Evolutionary conservation across 2,888 invertebrate species (phyloP).

Genomic region (Cerastis rubricosa): DNA sequence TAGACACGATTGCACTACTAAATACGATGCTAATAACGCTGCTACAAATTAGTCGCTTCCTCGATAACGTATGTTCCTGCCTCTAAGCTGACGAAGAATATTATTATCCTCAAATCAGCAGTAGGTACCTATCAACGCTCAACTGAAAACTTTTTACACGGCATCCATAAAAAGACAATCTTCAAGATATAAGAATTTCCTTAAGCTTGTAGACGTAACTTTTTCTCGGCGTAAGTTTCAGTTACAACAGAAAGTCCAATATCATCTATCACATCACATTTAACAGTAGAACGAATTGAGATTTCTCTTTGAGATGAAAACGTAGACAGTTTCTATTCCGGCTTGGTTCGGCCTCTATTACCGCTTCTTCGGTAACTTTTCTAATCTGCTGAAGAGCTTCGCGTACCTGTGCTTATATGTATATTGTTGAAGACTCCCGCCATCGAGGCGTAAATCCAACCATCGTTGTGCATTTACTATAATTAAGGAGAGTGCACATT

Average conservation of each 20-base stretch:
- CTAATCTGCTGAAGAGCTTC: slow-evolving; percentile 70
- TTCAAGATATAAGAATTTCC: slow-evolving; percentile 64
- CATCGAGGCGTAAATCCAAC: slow-evolving; percentile 66
- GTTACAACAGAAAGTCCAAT: slow-evolving; percentile 75
- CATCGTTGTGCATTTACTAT: slow-evolving; percentile 76
- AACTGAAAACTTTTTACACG: slow-evolving; percentile 66
- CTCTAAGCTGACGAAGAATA: slow-evolving; percentile 1
- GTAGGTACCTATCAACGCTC: slow-evolving; percentile 45
- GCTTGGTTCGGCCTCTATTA: slow-evolving; percentile 63
- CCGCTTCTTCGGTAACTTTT: slow-evolving; percentile 69
- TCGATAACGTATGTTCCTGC: slow-evolving; percentile 17
- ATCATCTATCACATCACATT: slow-evolving; percentile 79
- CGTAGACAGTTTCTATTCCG: slow-evolving; percentile 66
- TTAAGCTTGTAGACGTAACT: slow-evolving; percentile 67
- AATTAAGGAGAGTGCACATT: slow-evolving; percentile 80
- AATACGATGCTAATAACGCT: slow-evolving; percentile 67
- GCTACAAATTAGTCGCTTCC: slow-evolving; percentile 56
- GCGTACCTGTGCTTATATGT: slow-evolving; percentile 57
- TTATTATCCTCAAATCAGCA: slow-evolving; percentile 37
- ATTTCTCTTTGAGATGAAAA: slow-evolving; percentile 69
- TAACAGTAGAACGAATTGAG: slow-evolving; percentile 75
- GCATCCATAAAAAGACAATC: slow-evolving; percentile 72
- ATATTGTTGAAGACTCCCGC: slow-evolving; percentile 63
- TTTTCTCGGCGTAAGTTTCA: slow-evolving; percentile 66
- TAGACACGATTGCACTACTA: slow-evolving; percentile 69